Percentiles rank a stretch among this genome's conserved stretches.
Conservation (phyloP, 2,797 vertebrate species). For the Meriones psammophilus region DNA sequence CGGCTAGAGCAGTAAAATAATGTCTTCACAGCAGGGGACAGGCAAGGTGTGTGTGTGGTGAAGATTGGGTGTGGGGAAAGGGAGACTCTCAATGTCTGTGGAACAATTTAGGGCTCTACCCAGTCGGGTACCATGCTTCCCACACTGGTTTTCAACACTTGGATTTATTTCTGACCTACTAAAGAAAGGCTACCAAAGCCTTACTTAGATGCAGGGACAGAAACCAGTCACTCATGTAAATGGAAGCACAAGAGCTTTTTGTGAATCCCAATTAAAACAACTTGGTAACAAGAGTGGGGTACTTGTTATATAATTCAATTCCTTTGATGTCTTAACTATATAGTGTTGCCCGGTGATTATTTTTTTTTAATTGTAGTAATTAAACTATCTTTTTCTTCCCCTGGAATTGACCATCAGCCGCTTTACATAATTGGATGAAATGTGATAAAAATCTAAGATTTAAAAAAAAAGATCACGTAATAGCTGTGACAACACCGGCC, state of each 20-base stretch:
- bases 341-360: slow-evolving; percentile 70
- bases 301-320: slow-evolving; percentile 78
- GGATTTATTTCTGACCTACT: slow-evolving; percentile 81
- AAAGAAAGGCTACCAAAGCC: slow-evolving; percentile 65
- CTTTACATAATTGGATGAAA: slow-evolving; percentile 88
- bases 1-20: slow-evolving; percentile 86
- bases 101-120: slow-evolving; percentile 67
- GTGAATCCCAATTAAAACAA: slow-evolving; percentile 79
- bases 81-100: slow-evolving; percentile 60
- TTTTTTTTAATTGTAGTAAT: slow-evolving; percentile 79
- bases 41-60: slow-evolving; percentile 55
- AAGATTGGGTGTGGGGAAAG: slow-evolving; percentile 29
- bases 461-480: slow-evolving; percentile 84
- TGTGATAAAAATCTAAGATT: slow-evolving; percentile 88
- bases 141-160: slow-evolving; percentile 66
- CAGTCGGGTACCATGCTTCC: slow-evolving; percentile 62
- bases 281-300: slow-evolving; percentile 70
- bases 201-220: slow-evolving; percentile 68
- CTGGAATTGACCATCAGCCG: slow-evolving; percentile 84
- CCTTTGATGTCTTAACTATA: slow-evolving; percentile 80
- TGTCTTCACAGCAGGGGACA: slow-evolving; percentile 72
- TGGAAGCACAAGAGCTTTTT: slow-evolving; percentile 82
- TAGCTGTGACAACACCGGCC: slow-evolving; percentile 88
- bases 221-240: slow-evolving; percentile 78
- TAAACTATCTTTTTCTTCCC: slow-evolving; percentile 80